These are phyloP conservation scores for Lagopus muta DNA, from an alignment of 2,113 vertebrate species.

Conservation along the genomic window DNA sequence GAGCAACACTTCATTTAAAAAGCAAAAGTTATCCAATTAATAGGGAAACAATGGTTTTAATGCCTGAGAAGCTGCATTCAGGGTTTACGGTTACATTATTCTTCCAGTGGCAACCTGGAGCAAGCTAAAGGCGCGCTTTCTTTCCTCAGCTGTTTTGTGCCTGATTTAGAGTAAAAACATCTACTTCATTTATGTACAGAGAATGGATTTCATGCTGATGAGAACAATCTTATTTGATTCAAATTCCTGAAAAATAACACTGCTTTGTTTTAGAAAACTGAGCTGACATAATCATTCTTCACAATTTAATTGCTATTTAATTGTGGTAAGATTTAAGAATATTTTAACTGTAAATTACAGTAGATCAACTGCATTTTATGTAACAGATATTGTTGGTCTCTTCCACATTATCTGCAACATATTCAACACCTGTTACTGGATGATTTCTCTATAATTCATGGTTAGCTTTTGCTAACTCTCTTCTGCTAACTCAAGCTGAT, in stretches of 20 bases:
- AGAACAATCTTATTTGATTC: not conserved
- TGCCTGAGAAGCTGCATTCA: not conserved
- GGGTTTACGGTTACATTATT: not conserved
- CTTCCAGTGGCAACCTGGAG: not conserved
- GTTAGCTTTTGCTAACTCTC: not conserved
- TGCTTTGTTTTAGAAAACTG: not conserved
- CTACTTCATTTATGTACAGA: not conserved
- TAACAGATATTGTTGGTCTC: not conserved
- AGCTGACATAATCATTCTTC: rapidly evolving
- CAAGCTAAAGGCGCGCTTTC: not conserved
- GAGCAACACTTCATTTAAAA: not conserved
- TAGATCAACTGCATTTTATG: not conserved
- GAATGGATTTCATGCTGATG: not conserved
- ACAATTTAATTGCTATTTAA: not conserved
- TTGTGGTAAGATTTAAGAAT: not conserved
- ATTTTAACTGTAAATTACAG: not conserved
- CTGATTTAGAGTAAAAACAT: not conserved
- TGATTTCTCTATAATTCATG: not conserved
- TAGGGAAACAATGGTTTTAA: not conserved
- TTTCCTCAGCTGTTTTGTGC: not conserved
- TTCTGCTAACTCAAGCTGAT: not conserved
- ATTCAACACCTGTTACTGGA: not conserved
- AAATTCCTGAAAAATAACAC: not conserved
- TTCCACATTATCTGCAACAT: not conserved
- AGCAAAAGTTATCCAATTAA: not conserved